These are phyloP conservation scores for Bursaphelenchus okinawaensis DNA, from an alignment of 2,888 invertebrate genomes.

Conservation along the genomic window DNA sequence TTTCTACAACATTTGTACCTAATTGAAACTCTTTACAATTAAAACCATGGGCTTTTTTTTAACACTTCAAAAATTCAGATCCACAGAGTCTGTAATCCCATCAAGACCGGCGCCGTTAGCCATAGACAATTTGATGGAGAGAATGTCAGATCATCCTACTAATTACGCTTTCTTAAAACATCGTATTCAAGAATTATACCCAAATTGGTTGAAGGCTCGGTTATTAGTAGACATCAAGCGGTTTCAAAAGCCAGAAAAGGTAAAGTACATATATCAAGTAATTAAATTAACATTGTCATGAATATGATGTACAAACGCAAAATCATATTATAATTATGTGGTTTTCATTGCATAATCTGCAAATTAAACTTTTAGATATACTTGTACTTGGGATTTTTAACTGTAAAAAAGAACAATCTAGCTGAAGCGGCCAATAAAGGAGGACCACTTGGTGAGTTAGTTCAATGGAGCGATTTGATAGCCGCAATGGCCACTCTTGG, in stretches of 20 bases:
- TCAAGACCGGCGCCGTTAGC: not conserved
- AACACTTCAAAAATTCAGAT: too few relatives aligned
- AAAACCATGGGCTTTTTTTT: too few relatives aligned
- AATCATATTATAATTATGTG: not conserved
- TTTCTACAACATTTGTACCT: too few relatives aligned
- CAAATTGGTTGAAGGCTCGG: constrained; percentile 43
- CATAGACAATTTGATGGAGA: not conserved
- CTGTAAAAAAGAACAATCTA: constrained; percentile 58
- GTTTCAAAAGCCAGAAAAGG: not conserved
- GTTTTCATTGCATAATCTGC: not conserved
- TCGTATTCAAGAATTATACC: constrained; percentile 59
- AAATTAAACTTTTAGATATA: constrained; percentile 59
- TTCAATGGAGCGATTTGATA: constrained; percentile 62
- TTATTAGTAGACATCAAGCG: constrained; percentile 8
- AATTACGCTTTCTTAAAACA: constrained; percentile 60
- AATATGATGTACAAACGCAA: too few relatives aligned
- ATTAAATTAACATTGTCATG: too few relatives aligned
- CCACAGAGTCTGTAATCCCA: not conserved
- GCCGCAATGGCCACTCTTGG: constrained; percentile 60
- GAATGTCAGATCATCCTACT: constrained; percentile 57
- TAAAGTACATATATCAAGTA: too few relatives aligned
- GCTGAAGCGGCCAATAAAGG: constrained; percentile 60
- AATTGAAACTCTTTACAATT: too few relatives aligned
- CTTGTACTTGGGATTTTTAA: constrained; percentile 60
- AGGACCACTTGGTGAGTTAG: constrained; percentile 62